Base-by-base conservation (phyloP, 2,797 vertebrate species). In the Meda fulgida region DNA sequence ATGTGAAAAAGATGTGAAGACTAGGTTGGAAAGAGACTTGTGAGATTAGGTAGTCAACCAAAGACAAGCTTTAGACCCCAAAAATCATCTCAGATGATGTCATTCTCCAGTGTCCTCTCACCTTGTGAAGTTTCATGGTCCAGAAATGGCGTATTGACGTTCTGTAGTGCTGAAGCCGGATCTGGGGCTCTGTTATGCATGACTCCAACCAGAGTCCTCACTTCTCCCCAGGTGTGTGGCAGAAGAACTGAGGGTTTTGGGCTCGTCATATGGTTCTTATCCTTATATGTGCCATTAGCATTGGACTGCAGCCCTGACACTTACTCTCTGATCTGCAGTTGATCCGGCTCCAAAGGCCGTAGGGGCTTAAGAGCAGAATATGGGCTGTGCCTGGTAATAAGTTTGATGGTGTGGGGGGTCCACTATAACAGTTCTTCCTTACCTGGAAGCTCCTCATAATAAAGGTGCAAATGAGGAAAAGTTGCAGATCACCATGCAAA, bases 1-100 rank as follows among this genome's bases (percentile, higher is more conserved):
- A 81, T 77, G 60, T 48, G 87, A 89, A 92, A 90, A 94, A 92
- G 92, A 94, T 92, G 93, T 93, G 90, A 75, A 80, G 86, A 91
- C 89, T 93, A 92, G 89, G 89, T 86, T 92, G 89, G 91, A 86
- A 86, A 69, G 80, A 84, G 80, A 76, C 71, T 79, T 72, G 26
- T n/a, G 65, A 87, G 76, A 36, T 80, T 80, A 82, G 67, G 80
- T 67, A 55, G 87, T 91, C 88, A 91, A 87, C 89, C 83, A 77
- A 9, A 72, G 83, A 87, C 90, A 82, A 85, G 88, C 86, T 89
- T 88, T 84, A 83, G 77, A 78, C 23, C 11, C 81, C 85, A 89
- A 87, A 84, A 86, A 29, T 53, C 65, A 78, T 55, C 23, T 89
- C 83, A 81, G 80, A 89, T 91, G 84, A 89, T 82, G 87, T 92